Percentiles rank a stretch among this genome's conserved stretches.
phyloP scores from a whole-genome alignment of 2,888 invertebrate species.

The Meiosimyza decipiens region DNA sequence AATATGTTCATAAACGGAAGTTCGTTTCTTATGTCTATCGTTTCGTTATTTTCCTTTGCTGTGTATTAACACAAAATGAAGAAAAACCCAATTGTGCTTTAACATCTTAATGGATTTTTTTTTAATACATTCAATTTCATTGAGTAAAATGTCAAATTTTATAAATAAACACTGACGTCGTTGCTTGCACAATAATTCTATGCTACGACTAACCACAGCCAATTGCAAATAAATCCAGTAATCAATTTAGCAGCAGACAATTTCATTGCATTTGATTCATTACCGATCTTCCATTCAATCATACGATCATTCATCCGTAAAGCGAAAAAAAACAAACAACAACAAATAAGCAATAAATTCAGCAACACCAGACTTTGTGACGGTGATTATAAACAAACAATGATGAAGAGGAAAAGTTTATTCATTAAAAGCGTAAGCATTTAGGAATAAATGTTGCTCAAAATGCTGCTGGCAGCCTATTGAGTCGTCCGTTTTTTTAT shows the following conservation, averaged over 20 bases:
- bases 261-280: neutral
- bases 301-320: neutral
- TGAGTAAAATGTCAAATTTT: neutral
- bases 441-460: neutral
- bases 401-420: too few species aligned
- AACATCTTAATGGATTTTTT: too few species aligned
- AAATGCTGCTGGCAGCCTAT: neutral
- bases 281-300: neutral
- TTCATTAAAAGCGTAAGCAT: too few species aligned
- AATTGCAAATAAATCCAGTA: conserved; percentile 10
- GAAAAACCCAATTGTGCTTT: too few species aligned
- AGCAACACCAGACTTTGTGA: neutral
- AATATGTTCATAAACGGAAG: too few species aligned
- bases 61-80: too few species aligned
- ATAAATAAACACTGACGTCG: conserved; percentile 1
- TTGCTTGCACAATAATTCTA: neutral
- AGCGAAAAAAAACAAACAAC: neutral
- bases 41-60: too few species aligned
- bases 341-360: too few species aligned
- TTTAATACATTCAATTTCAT: neutral
- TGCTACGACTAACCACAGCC: neutral
- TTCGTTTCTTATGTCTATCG: too few species aligned
- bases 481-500: neutral
- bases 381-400: neutral
- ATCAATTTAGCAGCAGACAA: neutral